These are phyloP conservation scores for Megamerina dolium DNA, from an alignment of 2,888 invertebrate genomes.

Conservation along the genomic window DNA sequence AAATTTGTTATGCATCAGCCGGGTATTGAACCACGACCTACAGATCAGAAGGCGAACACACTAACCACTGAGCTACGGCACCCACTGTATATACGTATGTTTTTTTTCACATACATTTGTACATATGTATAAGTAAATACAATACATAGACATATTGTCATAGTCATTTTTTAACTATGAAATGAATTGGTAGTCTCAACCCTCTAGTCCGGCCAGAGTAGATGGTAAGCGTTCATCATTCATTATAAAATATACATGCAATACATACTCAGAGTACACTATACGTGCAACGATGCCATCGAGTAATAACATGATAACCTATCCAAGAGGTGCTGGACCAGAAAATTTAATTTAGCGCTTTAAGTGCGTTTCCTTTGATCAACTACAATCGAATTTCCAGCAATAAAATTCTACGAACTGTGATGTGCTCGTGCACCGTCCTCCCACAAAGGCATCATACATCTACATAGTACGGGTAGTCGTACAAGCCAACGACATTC, in stretches of 20 bases:
- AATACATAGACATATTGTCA: slow-evolving; percentile 16
- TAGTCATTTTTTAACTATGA: too few species aligned
- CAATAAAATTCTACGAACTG: slow-evolving; percentile 32
- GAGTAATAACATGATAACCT: slow-evolving; percentile 5
- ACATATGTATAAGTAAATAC: slow-evolving; percentile 17
- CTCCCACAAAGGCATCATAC: not conserved
- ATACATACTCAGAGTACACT: too few species aligned
- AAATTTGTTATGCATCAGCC: too few species aligned
- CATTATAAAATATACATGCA: too few species aligned
- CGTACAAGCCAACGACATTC: not conserved
- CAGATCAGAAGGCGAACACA: too few species aligned
- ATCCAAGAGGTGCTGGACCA: slow-evolving; percentile 35
- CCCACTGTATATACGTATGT: too few species aligned
- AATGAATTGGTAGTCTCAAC: slow-evolving; percentile 3
- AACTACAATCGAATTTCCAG: slow-evolving; percentile 45
- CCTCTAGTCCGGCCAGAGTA: slow-evolving; percentile 4
- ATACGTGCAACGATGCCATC: not conserved
- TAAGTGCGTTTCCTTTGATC: slow-evolving; percentile 48
- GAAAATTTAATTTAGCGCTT: slow-evolving; percentile 47
- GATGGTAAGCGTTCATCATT: too few species aligned
- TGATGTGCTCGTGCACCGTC: slow-evolving; percentile 1
- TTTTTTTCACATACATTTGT: too few species aligned
- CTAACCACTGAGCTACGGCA: too few species aligned
- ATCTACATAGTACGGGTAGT: not conserved
- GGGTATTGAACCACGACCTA: too few species aligned